phyloP scores from a whole-genome alignment of 2,113 vertebrate genomes.

The Dipodomys spectabilis region DNA sequence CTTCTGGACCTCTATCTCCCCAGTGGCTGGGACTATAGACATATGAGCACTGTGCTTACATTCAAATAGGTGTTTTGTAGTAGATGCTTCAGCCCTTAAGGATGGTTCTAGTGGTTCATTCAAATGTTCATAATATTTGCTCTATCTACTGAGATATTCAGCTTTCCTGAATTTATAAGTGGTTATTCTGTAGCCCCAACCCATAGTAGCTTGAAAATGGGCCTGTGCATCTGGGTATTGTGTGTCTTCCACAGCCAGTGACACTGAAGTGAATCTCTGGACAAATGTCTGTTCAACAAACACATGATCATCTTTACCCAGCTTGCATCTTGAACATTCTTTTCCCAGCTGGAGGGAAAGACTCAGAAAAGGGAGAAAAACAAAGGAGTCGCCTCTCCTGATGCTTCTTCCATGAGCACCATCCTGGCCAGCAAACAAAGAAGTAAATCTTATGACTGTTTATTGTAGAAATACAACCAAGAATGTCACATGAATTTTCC shows the following conservation, averaged over 20 bases:
- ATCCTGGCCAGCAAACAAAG: neutral
- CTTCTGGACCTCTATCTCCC: no score
- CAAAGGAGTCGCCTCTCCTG: neutral
- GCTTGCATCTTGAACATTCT: neutral
- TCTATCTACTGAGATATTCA: neutral
- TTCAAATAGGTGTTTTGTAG: neutral
- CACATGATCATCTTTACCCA: neutral
- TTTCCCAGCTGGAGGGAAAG: neutral
- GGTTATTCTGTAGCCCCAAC: neutral
- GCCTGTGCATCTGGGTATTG: neutral
- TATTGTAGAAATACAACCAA: neutral
- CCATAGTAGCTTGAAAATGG: neutral
- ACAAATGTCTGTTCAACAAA: neutral
- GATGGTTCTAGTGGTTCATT: neutral
- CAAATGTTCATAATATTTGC: neutral
- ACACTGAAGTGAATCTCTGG: neutral
- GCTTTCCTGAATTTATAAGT: neutral
- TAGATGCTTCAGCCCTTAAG: neutral
- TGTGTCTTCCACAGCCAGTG: neutral
- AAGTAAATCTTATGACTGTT: neutral
- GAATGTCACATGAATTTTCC: neutral
- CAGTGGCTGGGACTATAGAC: no score
- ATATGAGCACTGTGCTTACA: no score
- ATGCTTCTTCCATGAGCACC: neutral
- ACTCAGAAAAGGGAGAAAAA: neutral